A percentile compares a stretch with the other conserved stretches of the same genome.
Conservation (phyloP, 2,113 vertebrate species). For the Phrynocephalus versicolor region DNA sequence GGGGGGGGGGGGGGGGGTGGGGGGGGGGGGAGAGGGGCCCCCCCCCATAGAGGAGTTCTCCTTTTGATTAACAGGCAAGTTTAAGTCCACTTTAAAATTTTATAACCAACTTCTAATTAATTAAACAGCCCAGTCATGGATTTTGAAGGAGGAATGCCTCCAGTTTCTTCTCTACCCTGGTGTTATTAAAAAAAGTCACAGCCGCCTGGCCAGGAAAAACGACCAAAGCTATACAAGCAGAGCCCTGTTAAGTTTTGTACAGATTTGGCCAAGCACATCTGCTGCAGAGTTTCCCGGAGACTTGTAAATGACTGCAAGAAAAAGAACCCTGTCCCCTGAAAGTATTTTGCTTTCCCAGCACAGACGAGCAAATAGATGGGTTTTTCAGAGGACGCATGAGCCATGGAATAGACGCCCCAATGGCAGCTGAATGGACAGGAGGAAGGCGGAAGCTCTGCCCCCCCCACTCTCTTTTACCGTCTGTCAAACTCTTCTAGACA, state of each 20-base stretch:
- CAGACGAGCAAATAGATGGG: not conserved
- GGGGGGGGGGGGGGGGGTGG: too few species aligned
- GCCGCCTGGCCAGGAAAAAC: not conserved
- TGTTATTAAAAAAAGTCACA: not conserved
- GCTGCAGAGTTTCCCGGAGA: not conserved
- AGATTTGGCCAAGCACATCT: not conserved
- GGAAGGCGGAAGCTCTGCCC: constrained; percentile 25
- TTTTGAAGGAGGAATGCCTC: not conserved
- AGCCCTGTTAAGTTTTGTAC: not conserved
- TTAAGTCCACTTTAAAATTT: too few species aligned
- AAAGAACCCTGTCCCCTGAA: not conserved
- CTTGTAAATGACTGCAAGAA: not conserved
- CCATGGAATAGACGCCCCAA: not conserved
- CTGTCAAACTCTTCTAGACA: constrained; percentile 49
- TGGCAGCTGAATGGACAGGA: not conserved
- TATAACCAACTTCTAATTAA: not conserved
- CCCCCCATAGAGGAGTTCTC: not conserved
- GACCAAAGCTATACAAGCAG: not conserved
- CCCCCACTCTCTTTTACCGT: constrained; percentile 5
- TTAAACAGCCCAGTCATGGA: not conserved
- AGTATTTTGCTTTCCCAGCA: not conserved
- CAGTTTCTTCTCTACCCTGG: not conserved
- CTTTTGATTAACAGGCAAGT: too few species aligned
- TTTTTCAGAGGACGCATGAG: not conserved
- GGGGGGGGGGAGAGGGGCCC: too few species aligned